Conservation (phyloP, 2,113 vertebrate genomes). For the Plecturocebus donacophilus region DNA sequence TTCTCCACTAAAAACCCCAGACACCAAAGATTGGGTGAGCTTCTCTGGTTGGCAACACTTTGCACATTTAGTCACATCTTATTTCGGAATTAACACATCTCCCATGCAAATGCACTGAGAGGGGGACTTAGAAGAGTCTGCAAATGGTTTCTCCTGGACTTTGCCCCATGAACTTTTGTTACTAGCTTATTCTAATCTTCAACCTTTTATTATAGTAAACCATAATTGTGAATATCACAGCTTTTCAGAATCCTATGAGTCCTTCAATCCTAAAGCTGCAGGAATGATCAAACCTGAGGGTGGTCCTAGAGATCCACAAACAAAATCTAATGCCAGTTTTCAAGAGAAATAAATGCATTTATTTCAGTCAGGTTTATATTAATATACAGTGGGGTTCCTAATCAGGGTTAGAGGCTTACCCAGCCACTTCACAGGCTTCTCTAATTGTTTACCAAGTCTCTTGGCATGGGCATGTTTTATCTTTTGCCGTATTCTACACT, state of each 20-base stretch:
- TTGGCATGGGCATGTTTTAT: background rate
- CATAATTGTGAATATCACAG: background rate
- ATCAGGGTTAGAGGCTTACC: background rate
- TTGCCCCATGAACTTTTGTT: background rate
- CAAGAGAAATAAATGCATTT: background rate
- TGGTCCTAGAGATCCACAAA: background rate
- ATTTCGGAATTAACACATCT: background rate
- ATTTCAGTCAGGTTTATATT: background rate
- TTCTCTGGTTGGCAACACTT: background rate
- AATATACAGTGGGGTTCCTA: background rate
- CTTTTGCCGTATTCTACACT: background rate
- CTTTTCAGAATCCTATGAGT: background rate
- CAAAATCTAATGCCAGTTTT: slow-evolving; percentile 27
- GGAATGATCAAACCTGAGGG: background rate
- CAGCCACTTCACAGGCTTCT: background rate
- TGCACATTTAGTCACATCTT: background rate
- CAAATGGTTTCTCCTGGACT: background rate
- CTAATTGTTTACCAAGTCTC: background rate
- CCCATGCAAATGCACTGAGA: background rate
- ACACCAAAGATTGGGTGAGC: background rate
- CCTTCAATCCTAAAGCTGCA: background rate
- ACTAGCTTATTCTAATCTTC: background rate
- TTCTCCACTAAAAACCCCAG: background rate
- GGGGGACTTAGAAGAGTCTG: background rate
- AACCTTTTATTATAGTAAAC: background rate